A percentile compares a stretch with the other conserved stretches of the same genome.
Evolutionary conservation across 2,797 vertebrate species (phyloP).

Genomic region (Ceryle rudis): DNA sequence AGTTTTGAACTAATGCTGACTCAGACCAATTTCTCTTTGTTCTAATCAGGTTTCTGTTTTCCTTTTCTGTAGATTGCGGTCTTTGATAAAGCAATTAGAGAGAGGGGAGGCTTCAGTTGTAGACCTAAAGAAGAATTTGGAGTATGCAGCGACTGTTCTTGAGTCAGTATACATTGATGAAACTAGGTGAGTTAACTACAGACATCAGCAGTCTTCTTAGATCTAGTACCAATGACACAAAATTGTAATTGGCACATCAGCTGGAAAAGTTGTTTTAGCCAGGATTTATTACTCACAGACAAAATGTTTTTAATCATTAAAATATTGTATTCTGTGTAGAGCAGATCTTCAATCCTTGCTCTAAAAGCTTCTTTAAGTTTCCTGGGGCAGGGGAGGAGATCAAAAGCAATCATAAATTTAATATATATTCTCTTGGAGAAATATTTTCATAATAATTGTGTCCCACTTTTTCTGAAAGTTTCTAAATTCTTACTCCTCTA

Average conservation of each 20-base stretch:
- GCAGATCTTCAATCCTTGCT: background rate
- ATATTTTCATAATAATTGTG: background rate
- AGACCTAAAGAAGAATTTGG: conserved; percentile 98
- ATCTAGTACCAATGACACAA: background rate
- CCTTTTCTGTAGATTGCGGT: conserved; percentile 85
- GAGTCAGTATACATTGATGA: conserved; percentile 98
- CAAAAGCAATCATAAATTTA: background rate
- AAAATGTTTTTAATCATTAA: background rate
- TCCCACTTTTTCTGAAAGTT: background rate
- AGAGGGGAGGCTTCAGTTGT: conserved; percentile 93
- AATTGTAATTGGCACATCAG: background rate
- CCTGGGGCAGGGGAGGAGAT: background rate
- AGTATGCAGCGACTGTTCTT: conserved; percentile 94
- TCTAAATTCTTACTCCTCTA: background rate
- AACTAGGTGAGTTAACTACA: conserved; percentile 86
- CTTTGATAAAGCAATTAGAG: conserved; percentile 96
- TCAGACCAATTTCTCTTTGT: background rate
- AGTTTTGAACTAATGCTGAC: background rate
- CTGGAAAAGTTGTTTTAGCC: background rate
- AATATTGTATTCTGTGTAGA: background rate
- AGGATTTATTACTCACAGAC: background rate
- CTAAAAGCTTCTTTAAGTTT: background rate
- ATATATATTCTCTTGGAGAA: background rate
- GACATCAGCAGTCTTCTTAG: background rate
- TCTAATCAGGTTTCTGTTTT: conserved; percentile 22